Evolutionary conservation across 2,888 invertebrate species (phyloP), one percentile per base, ranked within the genome.

Genomic region (Sinohyriopsis cumingii): DNA sequence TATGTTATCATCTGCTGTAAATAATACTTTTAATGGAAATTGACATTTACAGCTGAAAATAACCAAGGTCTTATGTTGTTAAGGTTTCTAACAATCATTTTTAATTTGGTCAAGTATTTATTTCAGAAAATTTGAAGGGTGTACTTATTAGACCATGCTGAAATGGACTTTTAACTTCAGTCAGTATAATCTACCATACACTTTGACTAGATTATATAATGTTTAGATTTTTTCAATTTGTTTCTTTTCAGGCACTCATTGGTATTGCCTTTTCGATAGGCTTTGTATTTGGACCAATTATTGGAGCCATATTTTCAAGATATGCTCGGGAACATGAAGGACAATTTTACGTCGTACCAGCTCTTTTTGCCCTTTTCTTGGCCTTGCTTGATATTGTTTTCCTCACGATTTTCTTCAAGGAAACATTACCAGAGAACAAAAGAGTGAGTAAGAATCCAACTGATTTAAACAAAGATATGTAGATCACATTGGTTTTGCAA

Each of bases 211-310:
- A 45, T 55, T 60, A 6, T 45, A 55, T 65, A n/a, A 20, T 65
- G 20, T 53, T 65, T 65, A 65, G 33, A 33, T 65, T 20, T 55
- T 65, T 28, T 15, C 5, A 59, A 18, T 59, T 55, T 56, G 24
- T 60, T 71, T 75, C 59, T 92, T 85, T 91, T 59, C 83, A 96
- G 96, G 98, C 99, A n/a, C 91, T 98, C 67, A 95, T 99, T 75
- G 99, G 99, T 19, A 94, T 98, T 82, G 97, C 99, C 12, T 99
- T 99, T 91, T 98, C 98, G 2, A 91, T 99, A 73, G 99, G 98
- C n/a, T 99, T 99, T 91, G 95, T 98, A 83, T 91, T 97, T 75
- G 99, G 99, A 0, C 99, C 99, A 4, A 92, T 97, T 90, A 96
- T 98, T 77, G 99, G 99, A 33, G 98, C 98, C 6, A 71, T 73